These are phyloP conservation scores for Accipiter virgatus DNA, from an alignment of 2,113 vertebrate genomes.

Conservation along the genomic window DNA sequence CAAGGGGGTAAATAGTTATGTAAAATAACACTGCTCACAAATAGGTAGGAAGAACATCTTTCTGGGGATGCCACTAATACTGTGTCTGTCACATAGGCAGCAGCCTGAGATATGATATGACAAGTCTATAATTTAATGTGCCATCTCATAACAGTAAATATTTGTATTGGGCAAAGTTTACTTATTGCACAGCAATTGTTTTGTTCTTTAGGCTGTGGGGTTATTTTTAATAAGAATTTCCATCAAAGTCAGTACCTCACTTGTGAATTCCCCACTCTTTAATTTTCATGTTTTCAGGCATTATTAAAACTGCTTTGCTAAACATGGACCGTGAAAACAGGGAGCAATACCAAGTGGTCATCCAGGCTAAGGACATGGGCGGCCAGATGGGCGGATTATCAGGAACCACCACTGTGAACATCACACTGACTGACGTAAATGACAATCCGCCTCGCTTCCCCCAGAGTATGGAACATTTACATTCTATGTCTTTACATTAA, in stretches of 20 bases:
- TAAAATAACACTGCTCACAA: not conserved
- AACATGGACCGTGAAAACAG: slow-evolving; percentile 94
- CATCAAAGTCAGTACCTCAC: not conserved
- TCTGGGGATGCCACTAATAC: not conserved
- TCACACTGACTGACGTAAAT: slow-evolving; percentile 89
- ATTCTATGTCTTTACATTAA: not conserved
- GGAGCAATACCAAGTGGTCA: slow-evolving; percentile 93
- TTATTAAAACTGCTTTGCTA: slow-evolving; percentile 92
- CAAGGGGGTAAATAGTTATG: not conserved
- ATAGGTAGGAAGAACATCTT: not conserved
- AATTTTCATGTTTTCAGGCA: slow-evolving; percentile 75
- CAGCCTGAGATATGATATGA: slow-evolving; percentile 4
- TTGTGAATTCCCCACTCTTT: slow-evolving; percentile 17
- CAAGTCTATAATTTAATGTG: slow-evolving; percentile 41
- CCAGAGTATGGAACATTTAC: slow-evolving; percentile 81
- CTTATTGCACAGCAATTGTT: not conserved
- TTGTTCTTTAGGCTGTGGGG: not conserved
- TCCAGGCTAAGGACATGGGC: slow-evolving; percentile 97
- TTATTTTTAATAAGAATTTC: slow-evolving; percentile 11
- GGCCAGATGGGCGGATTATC: slow-evolving; percentile 96
- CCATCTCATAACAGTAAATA: slow-evolving; percentile 33
- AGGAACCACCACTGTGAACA: slow-evolving; percentile 92
- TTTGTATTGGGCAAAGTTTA: slow-evolving; percentile 25
- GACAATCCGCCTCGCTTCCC: slow-evolving; percentile 93
- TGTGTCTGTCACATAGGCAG: not conserved